phyloP scores from a whole-genome alignment of 2,888 invertebrate genomes.

The Itoplectis maculator region DNA sequence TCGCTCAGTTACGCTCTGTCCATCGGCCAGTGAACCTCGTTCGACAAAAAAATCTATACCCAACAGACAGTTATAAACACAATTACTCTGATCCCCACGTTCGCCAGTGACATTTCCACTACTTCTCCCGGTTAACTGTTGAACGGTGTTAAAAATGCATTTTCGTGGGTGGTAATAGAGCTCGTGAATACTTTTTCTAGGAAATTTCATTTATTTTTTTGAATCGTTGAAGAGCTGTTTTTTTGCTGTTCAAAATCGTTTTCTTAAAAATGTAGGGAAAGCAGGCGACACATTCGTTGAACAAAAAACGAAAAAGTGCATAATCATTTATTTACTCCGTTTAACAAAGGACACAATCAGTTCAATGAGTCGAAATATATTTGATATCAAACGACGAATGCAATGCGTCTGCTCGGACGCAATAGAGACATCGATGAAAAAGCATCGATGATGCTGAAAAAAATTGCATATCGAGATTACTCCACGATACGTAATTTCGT shows the following conservation, averaged over 20 bases:
- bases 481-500: neutral
- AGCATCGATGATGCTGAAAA: conserved; percentile 41
- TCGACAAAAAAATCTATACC: neutral
- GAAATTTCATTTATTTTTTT: no score
- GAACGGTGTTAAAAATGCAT: neutral
- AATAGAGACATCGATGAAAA: neutral
- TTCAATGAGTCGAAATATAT: conserved; percentile 20
- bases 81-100: neutral
- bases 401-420: conserved; percentile 13
- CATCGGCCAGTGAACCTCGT: conserved; percentile 70
- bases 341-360: neutral
- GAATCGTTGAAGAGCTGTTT: no score
- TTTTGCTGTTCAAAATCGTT: no score
- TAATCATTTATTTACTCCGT: neutral
- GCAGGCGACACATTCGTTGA: no score
- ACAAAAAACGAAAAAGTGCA: no score
- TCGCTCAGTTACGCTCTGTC: conserved; percentile 81
- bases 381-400: neutral
- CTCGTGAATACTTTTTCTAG: no score
- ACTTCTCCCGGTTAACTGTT: neutral
- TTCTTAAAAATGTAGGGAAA: no score
- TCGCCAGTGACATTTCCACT: neutral
- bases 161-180: neutral
- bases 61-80: neutral
- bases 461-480: neutral